These are phyloP conservation scores for Hafferia zeledoni DNA, from an alignment of 2,797 vertebrate species.

Conservation along the genomic window DNA sequence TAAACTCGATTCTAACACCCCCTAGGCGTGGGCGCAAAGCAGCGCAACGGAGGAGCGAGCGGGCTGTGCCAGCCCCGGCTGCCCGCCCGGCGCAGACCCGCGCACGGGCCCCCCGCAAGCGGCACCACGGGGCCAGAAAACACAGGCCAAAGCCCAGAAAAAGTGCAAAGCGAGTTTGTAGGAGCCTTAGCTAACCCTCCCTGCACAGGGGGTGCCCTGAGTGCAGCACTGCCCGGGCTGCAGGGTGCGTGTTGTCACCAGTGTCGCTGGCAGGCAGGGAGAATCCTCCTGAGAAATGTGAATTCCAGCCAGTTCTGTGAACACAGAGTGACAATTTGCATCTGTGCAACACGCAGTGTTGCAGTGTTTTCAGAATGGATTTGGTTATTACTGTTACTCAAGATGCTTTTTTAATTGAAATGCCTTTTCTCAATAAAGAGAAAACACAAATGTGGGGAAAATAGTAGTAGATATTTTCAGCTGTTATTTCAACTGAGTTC, in stretches of 20 bases:
- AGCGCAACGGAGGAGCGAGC: constrained; percentile 74
- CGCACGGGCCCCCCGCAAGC: constrained; percentile 81
- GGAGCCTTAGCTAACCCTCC: constrained; percentile 70
- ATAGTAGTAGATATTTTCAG: neutral
- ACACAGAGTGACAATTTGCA: neutral
- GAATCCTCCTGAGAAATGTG: constrained; percentile 39
- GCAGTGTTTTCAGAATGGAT: neutral
- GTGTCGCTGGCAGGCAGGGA: constrained; percentile 3
- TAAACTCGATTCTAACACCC: constrained; percentile 84
- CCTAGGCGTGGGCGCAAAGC: constrained; percentile 80
- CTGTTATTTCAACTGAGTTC: constrained; percentile 25
- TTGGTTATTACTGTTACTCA: constrained; percentile 31
- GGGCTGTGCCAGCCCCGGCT: constrained; percentile 78
- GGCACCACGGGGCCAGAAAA: constrained; percentile 78
- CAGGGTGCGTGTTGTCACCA: constrained; percentile 28
- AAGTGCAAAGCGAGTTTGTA: constrained; percentile 63
- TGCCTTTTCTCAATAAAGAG: constrained; percentile 42
- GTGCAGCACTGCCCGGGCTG: constrained; percentile 28
- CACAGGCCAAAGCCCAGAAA: constrained; percentile 80
- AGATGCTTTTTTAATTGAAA: constrained; percentile 44
- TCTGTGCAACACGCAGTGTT: constrained; percentile 14
- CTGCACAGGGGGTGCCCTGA: constrained; percentile 5
- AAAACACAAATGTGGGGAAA: constrained; percentile 6
- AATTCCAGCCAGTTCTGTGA: constrained; percentile 8
- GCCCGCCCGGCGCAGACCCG: constrained; percentile 79